These are phyloP conservation scores for Oryzias curvinotus DNA, from an alignment of 2,113 vertebrate genomes.

Conservation along the genomic window DNA sequence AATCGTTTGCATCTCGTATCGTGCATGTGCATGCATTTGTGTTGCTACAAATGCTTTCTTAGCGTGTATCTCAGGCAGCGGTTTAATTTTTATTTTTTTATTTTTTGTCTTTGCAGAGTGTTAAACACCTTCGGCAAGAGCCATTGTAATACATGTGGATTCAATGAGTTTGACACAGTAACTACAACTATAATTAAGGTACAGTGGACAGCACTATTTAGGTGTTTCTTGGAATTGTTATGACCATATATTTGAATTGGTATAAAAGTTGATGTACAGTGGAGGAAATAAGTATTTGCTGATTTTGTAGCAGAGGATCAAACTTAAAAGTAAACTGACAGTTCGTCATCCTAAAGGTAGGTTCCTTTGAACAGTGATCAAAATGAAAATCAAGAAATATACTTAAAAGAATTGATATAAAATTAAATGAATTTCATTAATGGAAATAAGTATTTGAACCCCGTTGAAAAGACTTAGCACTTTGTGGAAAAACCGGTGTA, in stretches of 20 bases:
- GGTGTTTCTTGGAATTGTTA: not conserved
- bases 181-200: not conserved
- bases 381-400: too few relatives aligned
- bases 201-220: not conserved
- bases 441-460: too few relatives aligned
- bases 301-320: too few relatives aligned
- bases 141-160: constrained; percentile 2
- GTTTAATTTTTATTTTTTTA: constrained; percentile 12
- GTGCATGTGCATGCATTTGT: constrained; percentile 2
- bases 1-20: constrained; percentile 7
- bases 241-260: not conserved
- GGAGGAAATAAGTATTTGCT: not conserved
- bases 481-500: too few relatives aligned
- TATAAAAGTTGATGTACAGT: not conserved
- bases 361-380: too few relatives aligned
- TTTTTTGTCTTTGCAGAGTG: not conserved
- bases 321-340: too few relatives aligned
- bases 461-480: too few relatives aligned
- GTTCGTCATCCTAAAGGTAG: too few relatives aligned
- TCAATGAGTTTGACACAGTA: not conserved
- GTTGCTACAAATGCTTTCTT: constrained; percentile 9
- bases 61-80: not conserved
- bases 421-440: too few relatives aligned
- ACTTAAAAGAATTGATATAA: too few relatives aligned
- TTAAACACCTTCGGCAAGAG: not conserved